Conservation (phyloP, 2,113 vertebrate genomes). For the Aleadryas rufinucha region DNA sequence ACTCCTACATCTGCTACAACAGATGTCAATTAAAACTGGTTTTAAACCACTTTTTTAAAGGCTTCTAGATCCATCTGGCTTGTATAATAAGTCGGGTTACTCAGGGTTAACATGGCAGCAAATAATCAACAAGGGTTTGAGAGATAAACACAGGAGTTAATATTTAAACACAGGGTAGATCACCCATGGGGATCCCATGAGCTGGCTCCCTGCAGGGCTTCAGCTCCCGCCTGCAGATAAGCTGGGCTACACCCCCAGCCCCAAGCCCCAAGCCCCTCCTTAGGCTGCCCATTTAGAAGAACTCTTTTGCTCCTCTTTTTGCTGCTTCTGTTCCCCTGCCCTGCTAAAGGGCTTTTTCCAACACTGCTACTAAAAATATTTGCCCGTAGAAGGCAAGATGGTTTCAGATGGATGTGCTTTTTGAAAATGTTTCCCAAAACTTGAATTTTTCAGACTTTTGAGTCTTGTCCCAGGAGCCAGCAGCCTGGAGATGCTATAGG, state of each 20-base stretch:
- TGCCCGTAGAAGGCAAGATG: accelerated
- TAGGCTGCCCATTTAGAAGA: background rate
- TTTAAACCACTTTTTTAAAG: background rate
- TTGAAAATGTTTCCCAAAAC: background rate
- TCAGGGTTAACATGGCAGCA: background rate
- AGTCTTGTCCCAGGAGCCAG: background rate
- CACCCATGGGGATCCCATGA: background rate
- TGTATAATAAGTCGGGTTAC: background rate
- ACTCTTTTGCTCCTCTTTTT: background rate
- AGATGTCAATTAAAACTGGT: background rate
- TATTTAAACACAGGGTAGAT: background rate
- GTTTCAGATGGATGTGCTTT: background rate
- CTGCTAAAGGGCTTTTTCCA: background rate
- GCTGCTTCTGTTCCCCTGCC: background rate
- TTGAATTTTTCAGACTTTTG: background rate
- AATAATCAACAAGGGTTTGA: background rate
- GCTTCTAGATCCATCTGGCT: background rate
- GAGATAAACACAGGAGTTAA: background rate
- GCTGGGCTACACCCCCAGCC: background rate
- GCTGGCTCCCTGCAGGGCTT: background rate
- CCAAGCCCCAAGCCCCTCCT: background rate
- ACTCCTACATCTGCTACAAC: background rate
- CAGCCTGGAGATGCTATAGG: background rate
- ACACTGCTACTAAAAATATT: background rate
- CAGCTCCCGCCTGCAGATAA: background rate